Evolutionary conservation across 1,140 invertebrate species (phyloP).

Genomic region (Melanaphis sacchari): DNA sequence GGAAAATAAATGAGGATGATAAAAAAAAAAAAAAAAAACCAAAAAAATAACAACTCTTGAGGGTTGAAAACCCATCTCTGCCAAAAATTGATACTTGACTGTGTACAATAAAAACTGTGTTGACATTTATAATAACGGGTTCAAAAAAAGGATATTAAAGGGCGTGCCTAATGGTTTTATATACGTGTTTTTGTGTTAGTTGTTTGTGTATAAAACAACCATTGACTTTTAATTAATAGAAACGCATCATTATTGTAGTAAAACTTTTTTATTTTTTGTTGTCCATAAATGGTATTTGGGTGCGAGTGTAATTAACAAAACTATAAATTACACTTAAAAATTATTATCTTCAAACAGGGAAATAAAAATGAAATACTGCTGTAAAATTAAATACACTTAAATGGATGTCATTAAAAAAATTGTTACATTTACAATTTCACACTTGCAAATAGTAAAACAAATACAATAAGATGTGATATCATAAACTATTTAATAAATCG

Average conservation of each 20-base stretch:
- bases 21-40: background rate
- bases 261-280: background rate
- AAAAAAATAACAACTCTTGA: background rate
- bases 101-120: background rate
- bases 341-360: background rate
- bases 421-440: background rate
- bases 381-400: background rate
- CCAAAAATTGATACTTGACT: conserved; percentile 16
- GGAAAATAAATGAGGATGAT: background rate
- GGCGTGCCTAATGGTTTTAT: conserved; percentile 11
- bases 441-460: background rate
- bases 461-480: background rate
- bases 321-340: background rate
- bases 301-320: background rate
- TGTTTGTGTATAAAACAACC: background rate
- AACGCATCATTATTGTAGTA: background rate
- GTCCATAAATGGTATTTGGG: background rate
- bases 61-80: background rate
- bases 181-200: background rate
- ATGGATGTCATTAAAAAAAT: background rate
- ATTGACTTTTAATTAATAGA: conserved; percentile 37
- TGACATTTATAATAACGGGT: conserved; percentile 9
- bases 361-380: background rate
- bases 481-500: background rate
- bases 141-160: background rate